phyloP scores from a whole-genome alignment of 2,888 invertebrate species.

The Lamellibrachia satsuma region DNA sequence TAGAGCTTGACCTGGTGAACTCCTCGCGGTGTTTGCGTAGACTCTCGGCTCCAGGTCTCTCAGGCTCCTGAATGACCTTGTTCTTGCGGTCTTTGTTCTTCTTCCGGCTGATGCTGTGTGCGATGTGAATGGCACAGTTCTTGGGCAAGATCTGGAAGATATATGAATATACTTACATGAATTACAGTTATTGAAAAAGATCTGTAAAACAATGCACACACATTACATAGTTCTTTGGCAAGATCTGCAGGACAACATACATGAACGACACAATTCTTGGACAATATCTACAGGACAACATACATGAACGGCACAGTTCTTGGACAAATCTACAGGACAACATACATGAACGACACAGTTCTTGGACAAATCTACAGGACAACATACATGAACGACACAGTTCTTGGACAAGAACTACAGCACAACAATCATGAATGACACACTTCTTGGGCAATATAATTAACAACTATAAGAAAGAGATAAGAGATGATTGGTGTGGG shows the following conservation, averaged over 20 bases:
- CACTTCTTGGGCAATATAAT: background rate
- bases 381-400: conserved; percentile 78
- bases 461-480: background rate
- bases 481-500: background rate
- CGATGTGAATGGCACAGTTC: conserved; percentile 90
- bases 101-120: conserved; percentile 83
- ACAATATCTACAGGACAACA: too few species aligned
- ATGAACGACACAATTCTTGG: too few species aligned
- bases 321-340: too few species aligned
- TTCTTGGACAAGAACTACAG: conserved; percentile 84
- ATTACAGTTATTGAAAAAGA: too few species aligned
- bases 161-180: too few species aligned
- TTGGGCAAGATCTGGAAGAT: conserved; percentile 79
- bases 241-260: too few species aligned
- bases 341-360: too few species aligned
- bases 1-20: conserved; percentile 64
- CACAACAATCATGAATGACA: background rate
- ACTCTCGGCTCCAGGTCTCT: conserved; percentile 94
- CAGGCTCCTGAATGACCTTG: conserved; percentile 75
- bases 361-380: conserved; percentile 74
- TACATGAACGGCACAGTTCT: too few species aligned
- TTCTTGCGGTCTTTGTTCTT: conserved; percentile 80
- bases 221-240: too few species aligned
- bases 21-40: conserved; percentile 95
- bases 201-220: too few species aligned